These are phyloP conservation scores for Orussus abietinus DNA, from an alignment of 1,140 invertebrate species.

Conservation along the genomic window DNA sequence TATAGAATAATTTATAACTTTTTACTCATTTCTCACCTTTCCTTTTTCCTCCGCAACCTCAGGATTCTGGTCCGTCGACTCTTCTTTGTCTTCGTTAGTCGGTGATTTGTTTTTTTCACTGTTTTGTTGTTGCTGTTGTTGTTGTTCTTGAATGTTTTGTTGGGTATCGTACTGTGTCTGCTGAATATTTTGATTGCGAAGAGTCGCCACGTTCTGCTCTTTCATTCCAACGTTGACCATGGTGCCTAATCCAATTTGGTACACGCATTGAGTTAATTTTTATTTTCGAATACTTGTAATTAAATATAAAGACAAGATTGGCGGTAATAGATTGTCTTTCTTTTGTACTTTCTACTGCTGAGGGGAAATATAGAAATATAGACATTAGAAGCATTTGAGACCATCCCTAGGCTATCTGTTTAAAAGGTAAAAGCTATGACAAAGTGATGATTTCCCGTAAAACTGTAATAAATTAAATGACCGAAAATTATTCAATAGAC, in stretches of 20 bases:
- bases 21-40: no score
- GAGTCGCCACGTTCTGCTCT: conserved; percentile 34
- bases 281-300: neutral
- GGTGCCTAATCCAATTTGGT: conserved; percentile 32
- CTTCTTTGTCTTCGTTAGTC: conserved; percentile 29
- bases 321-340: no score
- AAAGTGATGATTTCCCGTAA: no score
- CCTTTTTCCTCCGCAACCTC: no score
- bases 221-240: conserved; percentile 46
- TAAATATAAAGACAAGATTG: no score
- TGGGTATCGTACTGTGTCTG: conserved; percentile 17
- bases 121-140: conserved; percentile 22
- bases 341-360: no score
- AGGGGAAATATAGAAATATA: no score
- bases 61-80: conserved; percentile 34
- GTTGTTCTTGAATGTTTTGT: conserved; percentile 21
- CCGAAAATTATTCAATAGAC: conserved; percentile 16
- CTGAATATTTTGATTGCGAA: conserved; percentile 15
- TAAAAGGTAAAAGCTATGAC: no score
- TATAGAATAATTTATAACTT: no score
- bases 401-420: no score
- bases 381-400: no score
- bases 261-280: no score
- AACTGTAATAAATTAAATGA: conserved; percentile 2
- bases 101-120: conserved; percentile 35